phyloP scores from a whole-genome alignment of 2,888 invertebrate genomes.

The Fragum fragum region DNA sequence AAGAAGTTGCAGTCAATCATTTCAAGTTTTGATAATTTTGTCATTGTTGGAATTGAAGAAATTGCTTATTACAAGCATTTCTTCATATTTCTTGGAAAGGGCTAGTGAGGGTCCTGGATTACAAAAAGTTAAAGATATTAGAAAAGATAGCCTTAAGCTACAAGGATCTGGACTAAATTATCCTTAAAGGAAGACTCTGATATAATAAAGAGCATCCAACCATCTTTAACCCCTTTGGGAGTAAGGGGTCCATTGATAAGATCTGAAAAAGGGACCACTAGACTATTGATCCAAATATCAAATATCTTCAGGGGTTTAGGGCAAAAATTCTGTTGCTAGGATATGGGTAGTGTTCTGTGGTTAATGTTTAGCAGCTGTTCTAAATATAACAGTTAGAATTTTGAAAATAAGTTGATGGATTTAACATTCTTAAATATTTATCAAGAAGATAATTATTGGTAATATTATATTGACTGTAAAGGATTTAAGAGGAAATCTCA shows the following conservation, averaged over 20 bases:
- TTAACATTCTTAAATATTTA: too few relatives aligned
- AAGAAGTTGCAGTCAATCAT: too few relatives aligned
- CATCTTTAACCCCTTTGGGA: constrained; percentile 2
- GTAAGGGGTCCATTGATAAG: constrained; percentile 22
- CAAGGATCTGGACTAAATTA: not conserved
- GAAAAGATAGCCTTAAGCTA: not conserved
- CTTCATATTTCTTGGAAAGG: too few relatives aligned
- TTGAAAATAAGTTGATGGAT: too few relatives aligned
- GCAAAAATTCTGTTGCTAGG: constrained; percentile 28
- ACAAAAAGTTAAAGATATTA: not conserved
- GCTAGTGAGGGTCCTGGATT: too few relatives aligned
- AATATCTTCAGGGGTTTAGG: constrained; percentile 17
- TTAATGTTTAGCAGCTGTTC: not conserved
- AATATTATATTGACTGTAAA: not conserved
- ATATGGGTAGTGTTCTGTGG: not conserved
- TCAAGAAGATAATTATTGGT: too few relatives aligned
- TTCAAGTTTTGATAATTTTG: too few relatives aligned
- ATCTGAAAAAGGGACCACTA: constrained; percentile 19
- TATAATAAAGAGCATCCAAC: not conserved
- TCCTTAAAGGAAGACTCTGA: not conserved
- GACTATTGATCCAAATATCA: constrained; percentile 27
- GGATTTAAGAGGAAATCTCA: not conserved
- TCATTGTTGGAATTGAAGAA: too few relatives aligned
- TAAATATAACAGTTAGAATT: too few relatives aligned
- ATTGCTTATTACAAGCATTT: too few relatives aligned